These are phyloP conservation scores for Lottia gigantea DNA, from an alignment of 2,888 invertebrate genomes.

Conservation along the genomic window DNA sequence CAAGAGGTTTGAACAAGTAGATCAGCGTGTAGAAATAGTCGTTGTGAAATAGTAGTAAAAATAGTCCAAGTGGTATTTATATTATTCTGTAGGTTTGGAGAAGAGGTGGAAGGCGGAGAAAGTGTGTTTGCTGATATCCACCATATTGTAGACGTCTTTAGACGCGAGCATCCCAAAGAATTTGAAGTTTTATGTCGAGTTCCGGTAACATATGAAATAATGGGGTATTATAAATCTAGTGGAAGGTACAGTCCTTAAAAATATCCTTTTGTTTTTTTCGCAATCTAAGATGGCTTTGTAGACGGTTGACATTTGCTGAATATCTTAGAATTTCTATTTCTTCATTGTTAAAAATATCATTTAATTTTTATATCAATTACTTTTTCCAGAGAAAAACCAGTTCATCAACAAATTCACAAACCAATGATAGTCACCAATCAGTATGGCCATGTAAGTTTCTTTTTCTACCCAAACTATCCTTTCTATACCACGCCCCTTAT, in stretches of 20 bases:
- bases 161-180: neutral
- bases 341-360: too few species aligned
- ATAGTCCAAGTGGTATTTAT: too few species aligned
- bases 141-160: neutral
- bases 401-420: neutral
- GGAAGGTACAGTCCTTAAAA: neutral
- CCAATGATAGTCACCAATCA: neutral
- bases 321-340: too few species aligned
- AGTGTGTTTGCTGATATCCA: neutral
- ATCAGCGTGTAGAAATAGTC: too few species aligned
- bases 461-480: too few species aligned
- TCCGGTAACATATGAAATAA: neutral
- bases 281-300: too few species aligned
- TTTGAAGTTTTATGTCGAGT: conserved; percentile 1
- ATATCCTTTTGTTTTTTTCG: too few species aligned
- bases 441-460: neutral
- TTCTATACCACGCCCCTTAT: too few species aligned
- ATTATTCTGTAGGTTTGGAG: neutral
- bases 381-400: neutral
- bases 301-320: too few species aligned
- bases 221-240: neutral
- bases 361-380: too few species aligned
- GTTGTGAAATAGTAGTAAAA: too few species aligned
- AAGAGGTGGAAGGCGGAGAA: neutral
- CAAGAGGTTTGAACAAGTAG: too few species aligned